Evolutionary conservation across 2,797 vertebrate genomes (phyloP), one percentile per base, ranked within the genome.

Genomic region (Oreortyx pictus): DNA sequence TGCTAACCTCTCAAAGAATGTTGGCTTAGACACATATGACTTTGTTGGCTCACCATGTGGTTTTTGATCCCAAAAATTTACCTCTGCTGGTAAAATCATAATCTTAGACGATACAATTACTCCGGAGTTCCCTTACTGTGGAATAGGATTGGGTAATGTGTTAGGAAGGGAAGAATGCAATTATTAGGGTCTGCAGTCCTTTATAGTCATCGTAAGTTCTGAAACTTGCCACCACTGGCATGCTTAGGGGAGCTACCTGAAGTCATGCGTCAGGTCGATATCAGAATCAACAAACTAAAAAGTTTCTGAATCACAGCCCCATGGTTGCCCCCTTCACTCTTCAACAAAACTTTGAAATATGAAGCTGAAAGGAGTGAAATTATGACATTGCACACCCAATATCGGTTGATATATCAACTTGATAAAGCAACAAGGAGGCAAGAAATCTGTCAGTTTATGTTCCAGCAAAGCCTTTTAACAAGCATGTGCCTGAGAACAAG

Each of bases 31-130:
- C 14, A n/a, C 13, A 39, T 6, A 18, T 67, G 6, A 37, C 13
- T 62, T 56, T 6, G 4, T 17, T 82, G 8, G 9, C 47, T 85
- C 0, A 0, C 41, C 18, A 6, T 1, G 1, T 56, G 41, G 6
- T 75, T 20, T 80, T 89, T 66, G 39, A 52, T 60, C 23, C 35
- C 11, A 37, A 14, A 88, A 74, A 23, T 46, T 89, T 5, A 41
- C 39, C 8, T 50, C 14, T 59, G 9, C 14, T 39, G 11, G 15
- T 75, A 80, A 92, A 94, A 71, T 43, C 11, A 8, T 13, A 14
- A 16, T 14, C 52, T 82, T 77, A 47, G 23, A 80, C 47, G 39
- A 46, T 2, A 47, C 17, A 2, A 1, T 44, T 82, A 66, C 12
- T 20, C 35, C 50, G 43, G 50, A 75, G 33, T 49, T 88, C 27